Evolutionary conservation across 2,113 vertebrate genomes (phyloP).

Genomic region (Nesogale talazaci): DNA sequence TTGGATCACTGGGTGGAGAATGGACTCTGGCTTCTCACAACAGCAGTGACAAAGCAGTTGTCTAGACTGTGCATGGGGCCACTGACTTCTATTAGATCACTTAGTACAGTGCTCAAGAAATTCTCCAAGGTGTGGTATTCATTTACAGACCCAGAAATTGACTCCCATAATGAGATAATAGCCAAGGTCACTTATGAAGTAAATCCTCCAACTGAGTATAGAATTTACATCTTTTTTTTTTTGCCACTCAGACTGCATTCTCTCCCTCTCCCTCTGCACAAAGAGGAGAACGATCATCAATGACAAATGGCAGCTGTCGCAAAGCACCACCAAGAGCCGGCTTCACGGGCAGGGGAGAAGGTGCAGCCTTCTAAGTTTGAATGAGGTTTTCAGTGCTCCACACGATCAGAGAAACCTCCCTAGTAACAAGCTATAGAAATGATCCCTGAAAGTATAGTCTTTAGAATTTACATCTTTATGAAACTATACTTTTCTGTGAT

Average conservation of each 20-base stretch:
- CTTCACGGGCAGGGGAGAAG: too few relatives aligned
- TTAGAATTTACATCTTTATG: conserved; percentile 27
- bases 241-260: too few relatives aligned
- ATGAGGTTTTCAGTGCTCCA: too few relatives aligned
- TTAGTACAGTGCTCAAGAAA: background rate
- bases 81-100: background rate
- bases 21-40: background rate
- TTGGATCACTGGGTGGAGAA: background rate
- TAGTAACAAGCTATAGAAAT: too few relatives aligned
- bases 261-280: too few relatives aligned
- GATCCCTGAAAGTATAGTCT: too few relatives aligned
- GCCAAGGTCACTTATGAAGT: conserved; percentile 7
- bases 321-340: too few relatives aligned
- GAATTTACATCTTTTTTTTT: conserved; percentile 9
- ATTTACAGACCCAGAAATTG: conserved; percentile 3
- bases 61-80: background rate
- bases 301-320: too few relatives aligned
- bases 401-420: too few relatives aligned
- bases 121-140: background rate
- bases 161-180: background rate
- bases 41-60: background rate
- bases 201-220: background rate
- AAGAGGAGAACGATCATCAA: too few relatives aligned
- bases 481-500: background rate
- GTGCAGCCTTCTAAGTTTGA: too few relatives aligned